A percentile compares a stretch with the other conserved stretches of the same genome.
Conservation (phyloP, 2,113 vertebrate species). For the Collichthys lucidus region DNA sequence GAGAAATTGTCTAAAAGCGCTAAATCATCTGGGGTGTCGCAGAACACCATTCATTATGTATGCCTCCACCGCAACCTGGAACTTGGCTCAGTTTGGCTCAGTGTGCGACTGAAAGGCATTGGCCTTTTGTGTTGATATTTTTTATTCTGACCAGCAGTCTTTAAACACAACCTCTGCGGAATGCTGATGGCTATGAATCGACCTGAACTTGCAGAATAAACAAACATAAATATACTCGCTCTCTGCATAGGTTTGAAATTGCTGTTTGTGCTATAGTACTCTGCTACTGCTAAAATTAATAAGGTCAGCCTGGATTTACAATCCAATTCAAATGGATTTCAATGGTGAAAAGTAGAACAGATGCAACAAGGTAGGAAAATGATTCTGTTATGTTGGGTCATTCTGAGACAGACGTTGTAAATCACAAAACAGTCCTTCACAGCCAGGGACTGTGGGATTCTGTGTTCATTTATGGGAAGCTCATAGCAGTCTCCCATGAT, state of each 20-base stretch:
- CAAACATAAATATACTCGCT: background rate
- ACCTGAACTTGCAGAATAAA: conserved; percentile 3
- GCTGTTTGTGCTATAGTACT: too few species aligned
- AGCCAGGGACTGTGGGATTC: background rate
- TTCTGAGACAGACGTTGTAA: background rate
- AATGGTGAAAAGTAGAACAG: background rate
- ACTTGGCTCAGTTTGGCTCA: conserved; percentile 14
- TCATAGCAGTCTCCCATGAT: background rate
- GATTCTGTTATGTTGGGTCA: background rate
- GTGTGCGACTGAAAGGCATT: conserved; percentile 27
- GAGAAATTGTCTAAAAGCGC: conserved; percentile 36
- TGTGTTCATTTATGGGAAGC: conserved; percentile 1
- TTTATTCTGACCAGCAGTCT: conserved; percentile 29
- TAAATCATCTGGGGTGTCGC: conserved; percentile 51
- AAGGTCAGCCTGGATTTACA: background rate
- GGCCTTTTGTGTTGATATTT: conserved; percentile 43
- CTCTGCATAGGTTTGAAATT: background rate
- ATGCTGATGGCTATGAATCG: conserved; percentile 34
- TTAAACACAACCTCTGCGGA: conserved; percentile 10
- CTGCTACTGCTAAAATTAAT: background rate
- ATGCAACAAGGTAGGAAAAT: background rate
- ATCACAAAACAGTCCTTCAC: conserved; percentile 8
- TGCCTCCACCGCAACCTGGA: conserved; percentile 17
- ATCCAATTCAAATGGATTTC: background rate
- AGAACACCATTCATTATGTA: conserved; percentile 44